phyloP scores from a whole-genome alignment of 1,140 invertebrate genomes.

The Cecropterus lyciades region DNA sequence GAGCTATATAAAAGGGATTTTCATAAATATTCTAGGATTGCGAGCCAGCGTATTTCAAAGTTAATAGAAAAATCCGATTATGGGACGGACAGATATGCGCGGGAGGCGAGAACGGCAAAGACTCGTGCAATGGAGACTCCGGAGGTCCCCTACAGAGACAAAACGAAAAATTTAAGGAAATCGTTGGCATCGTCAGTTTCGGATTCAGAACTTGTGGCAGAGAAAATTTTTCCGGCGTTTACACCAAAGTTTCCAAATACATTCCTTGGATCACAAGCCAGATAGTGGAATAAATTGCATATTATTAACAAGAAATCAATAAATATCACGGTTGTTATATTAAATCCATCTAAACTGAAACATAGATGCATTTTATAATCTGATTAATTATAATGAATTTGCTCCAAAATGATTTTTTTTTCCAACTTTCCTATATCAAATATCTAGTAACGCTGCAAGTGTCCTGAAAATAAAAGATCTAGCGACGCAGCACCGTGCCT shows the following conservation, averaged over 20 bases:
- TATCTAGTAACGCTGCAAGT: no score
- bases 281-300: slow-evolving; percentile 33
- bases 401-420: no score
- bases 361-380: no score
- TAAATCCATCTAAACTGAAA: no score
- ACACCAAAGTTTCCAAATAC: slow-evolving; percentile 85
- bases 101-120: slow-evolving; percentile 54
- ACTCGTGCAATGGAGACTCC: slow-evolving; percentile 81
- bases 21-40: slow-evolving; percentile 76
- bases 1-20: no score
- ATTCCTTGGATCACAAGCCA: slow-evolving; percentile 82
- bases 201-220: slow-evolving; percentile 84
- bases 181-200: slow-evolving; percentile 86
- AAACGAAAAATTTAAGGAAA: slow-evolving; percentile 48
- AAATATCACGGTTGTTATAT: no score
- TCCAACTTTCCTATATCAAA: no score
- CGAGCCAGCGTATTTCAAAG: slow-evolving; percentile 71
- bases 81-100: neutral
- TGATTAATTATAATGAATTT: no score
- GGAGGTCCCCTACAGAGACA: slow-evolving; percentile 84
- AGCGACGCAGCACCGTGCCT: no score
- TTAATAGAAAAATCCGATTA: slow-evolving; percentile 66
- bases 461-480: no score
- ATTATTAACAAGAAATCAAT: no score
- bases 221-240: slow-evolving; percentile 85